Base-by-base conservation (phyloP, 2,797 vertebrate genomes). In the Chaunax sp. region DNA sequence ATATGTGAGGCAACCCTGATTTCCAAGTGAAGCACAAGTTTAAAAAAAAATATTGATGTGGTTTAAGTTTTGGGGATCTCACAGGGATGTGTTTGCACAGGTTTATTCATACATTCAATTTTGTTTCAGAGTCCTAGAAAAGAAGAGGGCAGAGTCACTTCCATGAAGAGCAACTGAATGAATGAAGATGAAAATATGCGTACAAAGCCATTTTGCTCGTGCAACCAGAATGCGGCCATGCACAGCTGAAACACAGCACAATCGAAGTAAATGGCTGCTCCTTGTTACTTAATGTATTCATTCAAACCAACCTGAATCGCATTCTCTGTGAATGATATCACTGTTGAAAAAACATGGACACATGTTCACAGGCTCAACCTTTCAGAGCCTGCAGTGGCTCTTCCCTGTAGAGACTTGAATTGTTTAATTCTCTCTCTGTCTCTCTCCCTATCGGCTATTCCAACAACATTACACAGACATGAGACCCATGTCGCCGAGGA, bases 291-390 rank as follows among this genome's bases (percentile, higher is more conserved):
- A 80, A 90, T 79, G 67, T 69, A 84, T 90, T 88, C 85, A 80
- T 73, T 83, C 75, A 80, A 75, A 82, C 47, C 69, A 78, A 83
- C 78, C 80, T 78, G 78, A 86, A 86, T 83, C 71, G 64, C 81
- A 87, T 83, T 86, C 83, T 73, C 74, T 87, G 77, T 63, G 78
- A 85, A 81, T 86, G 83, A 89, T 90, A 83, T 86, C 87, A 84
- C 73, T 78, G 77, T 77, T 84, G 83, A 89, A 92, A 91, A 91
- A 90, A 86, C 90, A 88, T 86, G 86, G 86, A 86, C 80, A 73
- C 84, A 83, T 66, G 83, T 74, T 83, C 77, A 56, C 72, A 76
- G 72, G 69, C 76, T 78, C 64, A 79, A 81, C 79, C 80, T 84
- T 72, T 84, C 80, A 76, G 44, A 79, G 65, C 30, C 79, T 55